A percentile compares a stretch with the other conserved stretches of the same genome.
phyloP scores from a whole-genome alignment of 2,888 invertebrate species.

The Empis livida region DNA sequence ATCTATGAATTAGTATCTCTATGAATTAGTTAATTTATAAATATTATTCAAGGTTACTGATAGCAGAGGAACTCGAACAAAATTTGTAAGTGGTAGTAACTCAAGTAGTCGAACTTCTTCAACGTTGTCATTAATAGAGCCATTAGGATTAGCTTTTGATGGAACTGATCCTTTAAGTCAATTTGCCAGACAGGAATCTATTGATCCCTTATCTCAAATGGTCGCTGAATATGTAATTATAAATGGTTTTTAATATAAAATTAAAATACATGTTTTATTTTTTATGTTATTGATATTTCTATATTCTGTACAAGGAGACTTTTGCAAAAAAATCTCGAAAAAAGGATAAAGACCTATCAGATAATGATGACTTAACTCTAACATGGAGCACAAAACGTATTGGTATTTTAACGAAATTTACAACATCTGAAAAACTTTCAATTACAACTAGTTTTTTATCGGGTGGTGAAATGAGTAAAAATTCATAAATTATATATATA shows the following conservation, averaged over 20 bases:
- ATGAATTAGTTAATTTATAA: conserved; percentile 1
- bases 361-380: conserved; percentile 35
- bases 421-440: conserved; percentile 85
- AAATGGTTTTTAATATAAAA: neutral
- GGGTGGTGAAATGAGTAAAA: conserved; percentile 42
- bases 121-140: conserved; percentile 38
- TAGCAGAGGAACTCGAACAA: conserved; percentile 36
- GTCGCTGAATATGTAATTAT: conserved; percentile 32
- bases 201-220: conserved; percentile 53
- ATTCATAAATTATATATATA: neutral
- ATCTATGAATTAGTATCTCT: neutral
- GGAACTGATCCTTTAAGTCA: conserved; percentile 57
- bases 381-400: conserved; percentile 66
- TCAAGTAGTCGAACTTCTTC: conserved; percentile 41
- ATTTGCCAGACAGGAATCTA: conserved; percentile 46
- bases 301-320: conserved; percentile 17
- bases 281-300: too few relatives aligned
- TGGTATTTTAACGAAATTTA: conserved; percentile 77
- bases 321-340: conserved; percentile 20
- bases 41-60: conserved; percentile 38
- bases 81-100: conserved; percentile 38
- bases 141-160: conserved; percentile 31
- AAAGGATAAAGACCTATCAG: conserved; percentile 24
- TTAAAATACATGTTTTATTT: neutral
- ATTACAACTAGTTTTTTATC: conserved; percentile 79